Conservation (phyloP, 92 coral and sea anemone genomes). For the Isaurus tuberculatus region DNA sequence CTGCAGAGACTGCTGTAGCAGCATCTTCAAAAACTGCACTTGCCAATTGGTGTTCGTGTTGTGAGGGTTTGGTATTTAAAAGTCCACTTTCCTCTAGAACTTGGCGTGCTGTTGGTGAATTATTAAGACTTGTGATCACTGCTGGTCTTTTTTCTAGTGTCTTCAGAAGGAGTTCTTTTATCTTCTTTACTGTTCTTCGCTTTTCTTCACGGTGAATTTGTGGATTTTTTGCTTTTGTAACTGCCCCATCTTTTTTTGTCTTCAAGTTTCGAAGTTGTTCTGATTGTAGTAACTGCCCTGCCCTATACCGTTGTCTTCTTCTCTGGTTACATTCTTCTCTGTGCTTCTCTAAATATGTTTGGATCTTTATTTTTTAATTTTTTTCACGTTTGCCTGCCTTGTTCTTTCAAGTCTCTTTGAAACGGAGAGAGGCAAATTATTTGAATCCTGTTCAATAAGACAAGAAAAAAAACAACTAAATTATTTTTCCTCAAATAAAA, state of each 20-base stretch:
- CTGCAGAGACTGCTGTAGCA: constrained; percentile 28
- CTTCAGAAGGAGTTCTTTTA: neutral
- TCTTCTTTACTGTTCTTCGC: neutral
- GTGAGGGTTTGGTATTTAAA: constrained; percentile 19
- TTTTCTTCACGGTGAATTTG: neutral
- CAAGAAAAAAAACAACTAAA: neutral
- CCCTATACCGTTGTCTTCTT: constrained; percentile 12
- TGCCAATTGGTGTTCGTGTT: constrained; percentile 23
- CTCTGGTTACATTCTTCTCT: neutral
- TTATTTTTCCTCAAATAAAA: neutral
- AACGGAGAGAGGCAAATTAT: neutral
- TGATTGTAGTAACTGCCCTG: neutral
- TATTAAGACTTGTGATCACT: constrained; percentile 11
- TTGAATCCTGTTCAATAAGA: constrained; percentile 2
- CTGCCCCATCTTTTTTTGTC: neutral
- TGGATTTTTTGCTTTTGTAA: neutral
- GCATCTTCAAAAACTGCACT: constrained; percentile 36
- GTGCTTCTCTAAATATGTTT: neutral
- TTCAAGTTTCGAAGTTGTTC: neutral
- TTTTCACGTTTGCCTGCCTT: neutral
- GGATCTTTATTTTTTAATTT: neutral
- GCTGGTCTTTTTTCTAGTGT: neutral
- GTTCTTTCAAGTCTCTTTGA: neutral
- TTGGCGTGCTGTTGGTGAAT: constrained; percentile 40
- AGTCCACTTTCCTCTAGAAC: constrained; percentile 28